Base-by-base conservation (phyloP, 2,797 vertebrate species). In the Margarornis squamiger region DNA sequence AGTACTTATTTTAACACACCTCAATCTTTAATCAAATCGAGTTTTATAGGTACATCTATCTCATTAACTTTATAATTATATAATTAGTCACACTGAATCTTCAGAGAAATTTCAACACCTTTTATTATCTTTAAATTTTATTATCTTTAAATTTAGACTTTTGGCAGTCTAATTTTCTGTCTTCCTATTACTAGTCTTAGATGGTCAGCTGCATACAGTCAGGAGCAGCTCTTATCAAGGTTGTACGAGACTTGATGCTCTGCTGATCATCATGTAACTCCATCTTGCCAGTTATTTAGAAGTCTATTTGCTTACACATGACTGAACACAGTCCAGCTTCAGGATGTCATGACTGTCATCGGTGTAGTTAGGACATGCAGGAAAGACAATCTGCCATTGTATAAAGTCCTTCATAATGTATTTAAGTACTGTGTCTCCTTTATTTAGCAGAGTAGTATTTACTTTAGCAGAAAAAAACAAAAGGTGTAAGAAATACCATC, bases 111-210 rank as follows among this genome's bases (percentile, higher is more conserved):
- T 62, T 80, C 59, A 91, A 67, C 15, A 57, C 1, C 12, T 34
- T 95, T 88, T 73, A 58, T 23, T 68, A 22, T 83, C 51, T 95
- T 95, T 93, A 93, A 95, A 94, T 72, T 95, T 88, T 73, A 58
- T 23, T 68, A 22, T 83, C 51, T 95, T 95, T 93, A 93, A 95
- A 94, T 72, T n/a, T n/a, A n/a, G n/a, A 54, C 34, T 59, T 84
- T 84, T 88, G 63, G 27, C 79, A 95, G 54, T 77, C 81, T 86
- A 71, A 95, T 97, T 97, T 97, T 90, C 46, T 92, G 3, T 91
- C 54, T 80, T 97, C 43, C 39, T 76, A 43, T 90, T 92, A 58
- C 16, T 59, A 10, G 9, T 51, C 20, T 52, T 86, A 76, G 48
- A 87, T 24, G 36, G 70, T 73, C 68, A 94, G 45, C 30, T 76